Conservation (phyloP, 1,140 invertebrate genomes). For the Drosophila tani region DNA sequence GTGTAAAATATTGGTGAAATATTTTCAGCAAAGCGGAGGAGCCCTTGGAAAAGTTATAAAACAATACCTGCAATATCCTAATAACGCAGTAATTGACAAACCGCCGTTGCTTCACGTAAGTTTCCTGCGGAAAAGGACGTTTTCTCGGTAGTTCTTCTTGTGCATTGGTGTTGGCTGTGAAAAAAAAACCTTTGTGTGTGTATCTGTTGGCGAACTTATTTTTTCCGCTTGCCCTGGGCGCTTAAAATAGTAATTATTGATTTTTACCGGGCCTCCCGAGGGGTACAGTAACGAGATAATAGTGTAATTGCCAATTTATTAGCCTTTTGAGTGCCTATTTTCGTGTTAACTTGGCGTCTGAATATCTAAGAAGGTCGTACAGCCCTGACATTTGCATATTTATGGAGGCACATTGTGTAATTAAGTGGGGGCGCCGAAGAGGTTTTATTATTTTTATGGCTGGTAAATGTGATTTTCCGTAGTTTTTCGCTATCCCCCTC, state of each 20-base stretch:
- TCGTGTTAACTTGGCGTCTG: neutral
- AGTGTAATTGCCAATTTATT: constrained; percentile 9
- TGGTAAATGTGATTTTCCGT: constrained; percentile 7
- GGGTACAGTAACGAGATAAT: constrained; percentile 15
- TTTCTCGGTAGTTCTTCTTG: neutral
- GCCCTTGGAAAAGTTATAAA: neutral
- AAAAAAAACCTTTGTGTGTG: constrained; percentile 46
- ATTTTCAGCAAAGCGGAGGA: constrained; percentile 40
- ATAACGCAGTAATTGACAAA: constrained; percentile 18
- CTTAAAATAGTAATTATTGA: constrained; percentile 69
- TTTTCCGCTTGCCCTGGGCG: constrained; percentile 19
- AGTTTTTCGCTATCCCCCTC: constrained; percentile 6
- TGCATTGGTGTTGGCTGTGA: constrained; percentile 2
- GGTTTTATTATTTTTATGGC: constrained; percentile 7
- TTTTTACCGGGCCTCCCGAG: constrained; percentile 29
- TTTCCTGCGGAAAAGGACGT: neutral
- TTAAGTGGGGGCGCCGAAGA: constrained; percentile 2
- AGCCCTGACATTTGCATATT: constrained; percentile 11
- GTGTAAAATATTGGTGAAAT: constrained; percentile 1
- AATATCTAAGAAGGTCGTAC: neutral
- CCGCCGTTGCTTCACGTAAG: constrained; percentile 47
- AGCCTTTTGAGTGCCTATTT: neutral
- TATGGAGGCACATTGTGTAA: neutral
- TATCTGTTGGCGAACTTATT: constrained; percentile 52
- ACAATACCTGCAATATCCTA: constrained; percentile 8